Percentiles rank a stretch among this genome's conserved stretches.
These are phyloP conservation scores for Ophiodon elongatus DNA, from an alignment of 2,113 vertebrate species.

Conservation along the genomic window DNA sequence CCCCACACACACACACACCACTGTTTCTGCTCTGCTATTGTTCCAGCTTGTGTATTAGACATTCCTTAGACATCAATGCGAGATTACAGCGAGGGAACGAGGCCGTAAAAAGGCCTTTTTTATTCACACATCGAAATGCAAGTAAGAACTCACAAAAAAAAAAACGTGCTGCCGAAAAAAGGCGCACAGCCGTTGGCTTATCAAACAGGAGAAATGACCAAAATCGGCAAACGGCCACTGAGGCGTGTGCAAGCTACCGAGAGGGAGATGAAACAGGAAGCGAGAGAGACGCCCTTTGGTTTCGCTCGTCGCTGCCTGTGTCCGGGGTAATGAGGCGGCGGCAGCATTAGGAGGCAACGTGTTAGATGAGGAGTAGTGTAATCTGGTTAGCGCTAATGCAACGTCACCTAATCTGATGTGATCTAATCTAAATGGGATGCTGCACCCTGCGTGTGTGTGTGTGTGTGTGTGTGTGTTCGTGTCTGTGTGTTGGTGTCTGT, in stretches of 20 bases:
- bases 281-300: constrained; percentile 36
- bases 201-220: constrained; percentile 29
- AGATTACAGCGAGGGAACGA: constrained; percentile 56
- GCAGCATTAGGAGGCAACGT: constrained; percentile 60
- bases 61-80: constrained; percentile 77
- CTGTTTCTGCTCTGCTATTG: constrained; percentile 60
- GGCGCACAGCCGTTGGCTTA: constrained; percentile 17
- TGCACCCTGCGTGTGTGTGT: constrained; percentile 12
- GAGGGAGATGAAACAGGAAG: constrained; percentile 39
- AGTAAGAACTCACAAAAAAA: not conserved
- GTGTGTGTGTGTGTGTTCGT: constrained; percentile 20
- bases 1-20: no score
- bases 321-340: constrained; percentile 64
- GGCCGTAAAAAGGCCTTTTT: constrained; percentile 66
- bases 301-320: constrained; percentile 51
- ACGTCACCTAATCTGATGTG: constrained; percentile 71
- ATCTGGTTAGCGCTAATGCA: constrained; percentile 74
- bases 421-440: constrained; percentile 67
- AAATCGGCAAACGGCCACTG: constrained; percentile 40
- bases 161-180: not conserved
- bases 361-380: constrained; percentile 69
- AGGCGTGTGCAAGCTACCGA: constrained; percentile 27
- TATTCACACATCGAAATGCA: constrained; percentile 41
- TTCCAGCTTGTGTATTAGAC: constrained; percentile 71
- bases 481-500: no score